These are phyloP conservation scores for Ctenoplectra terminalis DNA, from an alignment of 1,140 invertebrate species.

Conservation along the genomic window DNA sequence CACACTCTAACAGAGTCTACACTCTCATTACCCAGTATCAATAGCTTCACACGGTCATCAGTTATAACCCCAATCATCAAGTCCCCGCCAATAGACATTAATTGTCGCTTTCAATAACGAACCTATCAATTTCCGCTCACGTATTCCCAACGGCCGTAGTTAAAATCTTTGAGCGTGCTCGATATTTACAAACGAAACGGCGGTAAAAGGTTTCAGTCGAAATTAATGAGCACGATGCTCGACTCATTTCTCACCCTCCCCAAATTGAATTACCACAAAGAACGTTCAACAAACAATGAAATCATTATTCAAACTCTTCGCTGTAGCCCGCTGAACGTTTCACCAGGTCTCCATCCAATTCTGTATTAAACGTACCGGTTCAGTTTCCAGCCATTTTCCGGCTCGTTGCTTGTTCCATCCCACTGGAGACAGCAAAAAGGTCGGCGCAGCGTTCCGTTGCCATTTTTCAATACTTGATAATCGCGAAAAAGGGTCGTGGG, in stretches of 20 bases:
- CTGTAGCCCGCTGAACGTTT: too few species aligned
- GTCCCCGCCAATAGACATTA: neutral
- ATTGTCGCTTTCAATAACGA: conserved; percentile 18
- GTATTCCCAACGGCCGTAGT: neutral
- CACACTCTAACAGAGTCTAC: neutral
- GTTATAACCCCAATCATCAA: neutral
- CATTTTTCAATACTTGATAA: conserved; percentile 21
- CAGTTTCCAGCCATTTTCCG: too few species aligned
- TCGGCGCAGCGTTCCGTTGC: neutral
- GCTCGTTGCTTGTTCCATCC: neutral
- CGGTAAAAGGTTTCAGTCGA: neutral
- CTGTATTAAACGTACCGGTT: too few species aligned
- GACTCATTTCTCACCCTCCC: neutral
- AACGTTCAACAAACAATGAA: neutral
- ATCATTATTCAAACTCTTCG: neutral
- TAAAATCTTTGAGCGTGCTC: neutral
- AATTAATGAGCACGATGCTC: conserved; percentile 1
- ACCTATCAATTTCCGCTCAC: neutral
- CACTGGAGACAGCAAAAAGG: neutral
- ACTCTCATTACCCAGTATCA: neutral
- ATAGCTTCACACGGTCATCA: neutral
- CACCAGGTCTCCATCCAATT: neutral
- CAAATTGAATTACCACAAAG: neutral
- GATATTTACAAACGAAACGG: neutral
- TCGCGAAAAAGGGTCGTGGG: neutral